Evolutionary conservation across 2,113 vertebrate genomes (phyloP).

Genomic region (Elanus axillaris): DNA sequence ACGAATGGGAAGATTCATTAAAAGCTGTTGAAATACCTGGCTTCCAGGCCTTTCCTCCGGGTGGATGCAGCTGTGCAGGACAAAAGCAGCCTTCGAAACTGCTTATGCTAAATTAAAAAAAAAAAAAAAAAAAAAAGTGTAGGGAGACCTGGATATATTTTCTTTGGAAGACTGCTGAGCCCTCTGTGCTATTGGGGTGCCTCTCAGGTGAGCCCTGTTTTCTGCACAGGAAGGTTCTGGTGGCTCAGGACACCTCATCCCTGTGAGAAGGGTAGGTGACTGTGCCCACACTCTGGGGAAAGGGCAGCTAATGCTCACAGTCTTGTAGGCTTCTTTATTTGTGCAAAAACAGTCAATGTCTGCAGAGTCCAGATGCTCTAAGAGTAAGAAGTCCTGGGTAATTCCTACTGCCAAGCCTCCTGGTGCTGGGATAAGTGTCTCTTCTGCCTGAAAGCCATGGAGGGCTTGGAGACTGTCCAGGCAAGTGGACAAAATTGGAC

Average conservation of each 20-base stretch:
- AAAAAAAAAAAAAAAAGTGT: background rate
- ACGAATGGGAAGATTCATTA: background rate
- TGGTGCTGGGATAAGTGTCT: background rate
- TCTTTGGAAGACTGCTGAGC: background rate
- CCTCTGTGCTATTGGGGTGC: background rate
- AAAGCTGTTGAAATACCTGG: background rate
- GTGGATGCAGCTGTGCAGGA: background rate
- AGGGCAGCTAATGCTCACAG: background rate
- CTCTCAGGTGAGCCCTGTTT: background rate
- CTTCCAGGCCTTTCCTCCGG: background rate
- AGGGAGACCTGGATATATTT: background rate
- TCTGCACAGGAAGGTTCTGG: background rate
- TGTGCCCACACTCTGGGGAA: rapidly evolving
- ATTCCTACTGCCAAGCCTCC: background rate
- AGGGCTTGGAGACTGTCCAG: background rate
- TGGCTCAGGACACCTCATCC: background rate
- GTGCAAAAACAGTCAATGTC: background rate
- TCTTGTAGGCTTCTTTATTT: background rate
- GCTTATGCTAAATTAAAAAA: background rate
- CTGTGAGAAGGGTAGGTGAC: background rate
- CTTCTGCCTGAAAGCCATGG: background rate
- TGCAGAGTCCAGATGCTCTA: background rate
- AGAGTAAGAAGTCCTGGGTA: background rate
- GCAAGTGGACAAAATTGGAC: background rate
- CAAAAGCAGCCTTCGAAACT: background rate